Evolutionary conservation across 2,113 vertebrate species (phyloP).

Genomic region (Patagioenas fasciata): DNA sequence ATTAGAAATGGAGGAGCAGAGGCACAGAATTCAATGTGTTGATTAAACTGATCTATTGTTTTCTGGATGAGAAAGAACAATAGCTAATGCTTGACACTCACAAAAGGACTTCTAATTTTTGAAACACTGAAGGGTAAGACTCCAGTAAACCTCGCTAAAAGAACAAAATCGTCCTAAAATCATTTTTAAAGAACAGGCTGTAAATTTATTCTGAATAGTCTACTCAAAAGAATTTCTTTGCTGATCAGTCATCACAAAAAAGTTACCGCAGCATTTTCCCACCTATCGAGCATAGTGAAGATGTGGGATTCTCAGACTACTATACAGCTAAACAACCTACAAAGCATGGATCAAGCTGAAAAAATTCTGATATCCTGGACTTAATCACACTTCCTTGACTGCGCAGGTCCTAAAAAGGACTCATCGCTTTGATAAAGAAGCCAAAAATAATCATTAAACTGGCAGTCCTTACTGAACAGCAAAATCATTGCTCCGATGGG

Average conservation of each 20-base stretch:
- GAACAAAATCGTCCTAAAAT: neutral
- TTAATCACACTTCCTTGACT: neutral
- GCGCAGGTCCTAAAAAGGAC: neutral
- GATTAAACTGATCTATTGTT: constrained; percentile 4
- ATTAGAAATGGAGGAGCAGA: neutral
- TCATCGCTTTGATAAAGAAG: neutral
- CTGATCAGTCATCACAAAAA: neutral
- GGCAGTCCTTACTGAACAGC: neutral
- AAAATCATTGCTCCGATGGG: neutral
- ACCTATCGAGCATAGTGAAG: neutral
- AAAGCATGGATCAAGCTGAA: neutral
- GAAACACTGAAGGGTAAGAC: neutral
- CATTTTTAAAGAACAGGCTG: neutral
- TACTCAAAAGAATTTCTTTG: neutral
- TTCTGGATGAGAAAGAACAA: neutral
- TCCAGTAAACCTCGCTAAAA: neutral
- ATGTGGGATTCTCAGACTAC: neutral
- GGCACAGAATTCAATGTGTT: neutral
- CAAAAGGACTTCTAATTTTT: neutral
- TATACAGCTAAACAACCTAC: neutral
- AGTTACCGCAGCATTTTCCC: neutral
- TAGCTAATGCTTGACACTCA: neutral
- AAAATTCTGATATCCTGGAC: neutral
- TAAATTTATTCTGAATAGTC: neutral
- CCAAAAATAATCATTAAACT: neutral